These are phyloP conservation scores for Ochlodes sylvanus DNA, from an alignment of 2,888 invertebrate genomes.

Conservation along the genomic window DNA sequence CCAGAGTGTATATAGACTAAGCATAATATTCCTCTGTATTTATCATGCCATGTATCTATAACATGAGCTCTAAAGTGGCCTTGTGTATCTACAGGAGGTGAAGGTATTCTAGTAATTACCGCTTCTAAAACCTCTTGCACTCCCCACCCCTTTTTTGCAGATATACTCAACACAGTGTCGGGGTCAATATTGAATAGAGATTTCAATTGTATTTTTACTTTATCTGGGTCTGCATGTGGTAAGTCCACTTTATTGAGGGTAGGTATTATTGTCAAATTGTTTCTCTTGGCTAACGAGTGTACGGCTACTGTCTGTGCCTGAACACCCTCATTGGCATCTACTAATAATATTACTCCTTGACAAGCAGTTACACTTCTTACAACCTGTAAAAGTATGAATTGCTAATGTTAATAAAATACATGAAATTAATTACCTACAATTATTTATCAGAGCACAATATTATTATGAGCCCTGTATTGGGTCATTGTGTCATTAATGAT, in stretches of 20 bases:
- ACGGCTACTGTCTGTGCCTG: slow-evolving; percentile 99
- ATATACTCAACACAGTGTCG: slow-evolving; percentile 91
- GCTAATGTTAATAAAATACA: no score
- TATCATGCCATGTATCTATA: slow-evolving; percentile 98
- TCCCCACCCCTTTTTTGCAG: slow-evolving; percentile 96
- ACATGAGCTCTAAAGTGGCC: slow-evolving; percentile 91
- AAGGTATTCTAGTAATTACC: slow-evolving; percentile 91
- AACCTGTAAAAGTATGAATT: slow-evolving; percentile 73
- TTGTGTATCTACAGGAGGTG: slow-evolving; percentile 86
- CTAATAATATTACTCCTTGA: slow-evolving; percentile 96
- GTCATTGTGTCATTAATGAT: no score
- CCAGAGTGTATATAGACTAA: slow-evolving; percentile 93
- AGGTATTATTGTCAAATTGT: slow-evolving; percentile 93
- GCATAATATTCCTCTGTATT: slow-evolving; percentile 92
- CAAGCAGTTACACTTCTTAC: slow-evolving; percentile 96
- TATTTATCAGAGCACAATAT: no score
- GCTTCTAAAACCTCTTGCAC: slow-evolving; percentile 91
- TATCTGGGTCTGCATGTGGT: slow-evolving; percentile 94
- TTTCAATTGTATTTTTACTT: slow-evolving; percentile 91
- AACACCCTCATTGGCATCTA: slow-evolving; percentile 98
- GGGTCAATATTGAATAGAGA: slow-evolving; percentile 92
- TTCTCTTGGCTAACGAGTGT: slow-evolving; percentile 94
- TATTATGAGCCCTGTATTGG: no score
- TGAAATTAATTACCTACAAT: no score
- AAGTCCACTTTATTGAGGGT: slow-evolving; percentile 99